Base-by-base conservation (phyloP, 35 echinoderm and acorn worm genomes). In the Apostichopus japonicus region DNA sequence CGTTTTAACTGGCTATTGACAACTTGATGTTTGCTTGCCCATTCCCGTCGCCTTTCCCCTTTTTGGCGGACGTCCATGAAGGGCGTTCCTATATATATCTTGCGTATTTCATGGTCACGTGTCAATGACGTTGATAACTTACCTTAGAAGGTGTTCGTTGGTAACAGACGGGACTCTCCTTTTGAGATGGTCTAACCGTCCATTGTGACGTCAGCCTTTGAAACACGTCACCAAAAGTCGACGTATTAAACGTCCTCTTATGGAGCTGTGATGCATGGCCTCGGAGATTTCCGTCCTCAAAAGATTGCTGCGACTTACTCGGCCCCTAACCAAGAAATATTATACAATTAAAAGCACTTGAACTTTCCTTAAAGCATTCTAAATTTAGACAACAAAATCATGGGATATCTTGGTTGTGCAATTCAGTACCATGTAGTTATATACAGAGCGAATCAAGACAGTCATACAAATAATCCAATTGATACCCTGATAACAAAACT, bases 221-320 rank as follows among this genome's bases (percentile, higher is more conserved):
- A 58, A 84, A 84, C 15, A 84, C 81, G 15, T 84, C 81, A 55
- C 81, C 81, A 22, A 84, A 84, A 53, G 81, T 84, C 10, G 81
- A 84, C 16, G 54, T 57, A 23, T 23, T 75, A 23, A 75, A 75
- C 15, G 17, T 75, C 71, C n/a, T 75, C 15, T 21, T 75, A 19
- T 75, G 71, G n/a, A 19, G n/a, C 21, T 19, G 71, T n/a, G 71
- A 75, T 75, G 71, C 13, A 6, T 21, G 71, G 71, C 14, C 17
- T 75, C 71, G 71, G 22, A 19, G 71, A 23, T n/a, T 75, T 75
- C 71, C 71, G 71, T 19, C 71, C 14, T 75, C 71, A 75, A 23
- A n/a, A 75, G 17, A 23, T 61, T 8, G 57, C 21, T 75, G 71
- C 0, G 15, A 16, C 17, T 75, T 75, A 4, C 71, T 19, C 17